phyloP scores from a whole-genome alignment of 2,113 vertebrate species.

The Orientallactaga bullata region DNA sequence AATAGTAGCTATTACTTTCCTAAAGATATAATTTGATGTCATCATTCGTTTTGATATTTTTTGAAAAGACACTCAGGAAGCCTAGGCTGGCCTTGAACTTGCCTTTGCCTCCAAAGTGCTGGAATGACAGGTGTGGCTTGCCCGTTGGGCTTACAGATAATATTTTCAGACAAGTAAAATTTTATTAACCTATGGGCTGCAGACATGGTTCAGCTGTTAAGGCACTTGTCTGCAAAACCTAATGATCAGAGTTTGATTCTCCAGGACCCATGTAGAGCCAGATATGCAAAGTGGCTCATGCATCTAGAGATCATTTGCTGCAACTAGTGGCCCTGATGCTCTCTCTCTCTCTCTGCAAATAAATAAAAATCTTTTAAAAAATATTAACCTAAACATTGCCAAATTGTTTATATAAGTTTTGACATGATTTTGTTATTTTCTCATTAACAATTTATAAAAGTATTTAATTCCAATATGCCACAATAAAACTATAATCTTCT shows the following conservation, averaged over 20 bases:
- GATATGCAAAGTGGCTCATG: too few relatives aligned
- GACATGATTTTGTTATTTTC: neutral
- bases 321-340: too few relatives aligned
- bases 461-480: neutral
- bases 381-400: too few relatives aligned
- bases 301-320: too few relatives aligned
- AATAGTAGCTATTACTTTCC: neutral
- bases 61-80: too few relatives aligned
- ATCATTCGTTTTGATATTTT: neutral
- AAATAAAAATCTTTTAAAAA: too few relatives aligned
- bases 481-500: neutral
- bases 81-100: neutral
- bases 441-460: slow-evolving; percentile 22
- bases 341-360: too few relatives aligned
- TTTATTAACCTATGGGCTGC: neutral
- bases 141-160: neutral
- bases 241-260: too few relatives aligned
- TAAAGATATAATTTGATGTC: neutral
- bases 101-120: neutral
- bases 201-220: too few relatives aligned
- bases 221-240: too few relatives aligned
- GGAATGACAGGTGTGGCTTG: too few relatives aligned
- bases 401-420: slow-evolving; percentile 5
- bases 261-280: too few relatives aligned
- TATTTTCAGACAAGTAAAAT: neutral